A percentile compares a stretch with the other conserved stretches of the same genome.
phyloP scores from a whole-genome alignment of 1,140 invertebrate genomes.

The Procambarus clarkii region DNA sequence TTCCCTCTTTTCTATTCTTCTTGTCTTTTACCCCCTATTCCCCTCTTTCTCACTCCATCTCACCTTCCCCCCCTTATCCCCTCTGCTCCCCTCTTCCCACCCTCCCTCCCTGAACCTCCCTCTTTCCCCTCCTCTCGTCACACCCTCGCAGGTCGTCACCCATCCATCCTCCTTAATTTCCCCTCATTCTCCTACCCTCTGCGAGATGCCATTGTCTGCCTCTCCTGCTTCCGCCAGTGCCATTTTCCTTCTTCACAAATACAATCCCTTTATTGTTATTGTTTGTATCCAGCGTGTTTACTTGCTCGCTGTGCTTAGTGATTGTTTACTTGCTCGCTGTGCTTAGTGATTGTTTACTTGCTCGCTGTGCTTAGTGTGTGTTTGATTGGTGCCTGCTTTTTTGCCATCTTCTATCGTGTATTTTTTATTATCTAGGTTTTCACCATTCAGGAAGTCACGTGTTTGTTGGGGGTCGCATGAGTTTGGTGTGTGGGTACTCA shows the following conservation, averaged over 20 bases:
- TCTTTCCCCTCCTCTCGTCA: background rate
- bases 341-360: background rate
- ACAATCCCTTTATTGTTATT: conserved; percentile 17
- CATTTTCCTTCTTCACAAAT: conserved; percentile 2
- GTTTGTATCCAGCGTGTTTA: background rate
- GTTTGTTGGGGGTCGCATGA: too few species aligned
- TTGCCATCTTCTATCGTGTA: too few species aligned
- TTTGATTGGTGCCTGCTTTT: background rate
- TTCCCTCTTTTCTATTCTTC: too few species aligned
- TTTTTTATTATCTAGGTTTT: too few species aligned
- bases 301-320: background rate
- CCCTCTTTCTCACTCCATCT: background rate
- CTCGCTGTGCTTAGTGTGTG: background rate
- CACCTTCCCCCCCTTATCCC: background rate
- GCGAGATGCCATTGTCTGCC: conserved; percentile 11
- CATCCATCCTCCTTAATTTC: conserved; percentile 10
- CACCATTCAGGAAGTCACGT: too few species aligned
- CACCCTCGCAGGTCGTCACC: background rate
- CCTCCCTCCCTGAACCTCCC: background rate
- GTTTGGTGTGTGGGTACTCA: too few species aligned
- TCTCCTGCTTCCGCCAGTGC: background rate
- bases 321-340: background rate
- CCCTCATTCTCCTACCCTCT: background rate
- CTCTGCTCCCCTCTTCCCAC: background rate
- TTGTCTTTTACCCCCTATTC: too few species aligned